Percentiles rank a stretch among this genome's conserved stretches.
These are phyloP conservation scores for Callyntrura guangdongensis DNA, from an alignment of 2,888 invertebrate genomes.

Conservation along the genomic window DNA sequence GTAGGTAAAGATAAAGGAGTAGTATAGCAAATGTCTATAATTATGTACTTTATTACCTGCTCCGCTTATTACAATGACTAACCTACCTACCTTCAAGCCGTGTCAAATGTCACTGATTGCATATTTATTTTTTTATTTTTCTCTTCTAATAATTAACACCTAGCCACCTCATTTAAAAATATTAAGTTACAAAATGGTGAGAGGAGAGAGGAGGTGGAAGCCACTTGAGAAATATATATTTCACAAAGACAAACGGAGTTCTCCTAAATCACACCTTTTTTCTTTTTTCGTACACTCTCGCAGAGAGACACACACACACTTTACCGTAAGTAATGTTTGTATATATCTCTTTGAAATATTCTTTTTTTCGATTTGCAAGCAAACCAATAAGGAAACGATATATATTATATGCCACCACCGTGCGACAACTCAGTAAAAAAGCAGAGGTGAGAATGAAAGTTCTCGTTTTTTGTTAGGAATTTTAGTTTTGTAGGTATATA, in stretches of 20 bases:
- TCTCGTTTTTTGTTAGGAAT: background rate
- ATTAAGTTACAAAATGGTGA: background rate
- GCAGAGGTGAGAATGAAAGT: slow-evolving; percentile 40
- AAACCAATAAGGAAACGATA: slow-evolving; percentile 63
- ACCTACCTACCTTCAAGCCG: slow-evolving; percentile 16
- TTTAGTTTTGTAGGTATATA: slow-evolving; percentile 24
- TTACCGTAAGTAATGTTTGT: background rate
- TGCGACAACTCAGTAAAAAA: background rate
- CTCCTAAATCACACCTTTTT: slow-evolving; percentile 16
- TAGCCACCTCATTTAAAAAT: background rate
- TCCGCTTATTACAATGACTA: too few relatives aligned
- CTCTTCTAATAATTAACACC: slow-evolving; percentile 33
- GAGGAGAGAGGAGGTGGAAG: background rate
- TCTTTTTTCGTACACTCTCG: background rate
- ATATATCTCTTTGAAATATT: background rate
- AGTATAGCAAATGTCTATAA: background rate
- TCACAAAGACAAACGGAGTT: background rate
- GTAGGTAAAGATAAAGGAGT: too few relatives aligned
- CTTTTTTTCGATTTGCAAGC: background rate
- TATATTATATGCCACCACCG: background rate
- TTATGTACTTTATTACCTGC: background rate
- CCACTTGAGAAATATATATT: background rate
- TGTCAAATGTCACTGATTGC: slow-evolving; percentile 54
- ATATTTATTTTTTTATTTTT: background rate
- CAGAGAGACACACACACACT: background rate